Conservation (phyloP, 2,113 vertebrate species). For the Crocuta crocuta region DNA sequence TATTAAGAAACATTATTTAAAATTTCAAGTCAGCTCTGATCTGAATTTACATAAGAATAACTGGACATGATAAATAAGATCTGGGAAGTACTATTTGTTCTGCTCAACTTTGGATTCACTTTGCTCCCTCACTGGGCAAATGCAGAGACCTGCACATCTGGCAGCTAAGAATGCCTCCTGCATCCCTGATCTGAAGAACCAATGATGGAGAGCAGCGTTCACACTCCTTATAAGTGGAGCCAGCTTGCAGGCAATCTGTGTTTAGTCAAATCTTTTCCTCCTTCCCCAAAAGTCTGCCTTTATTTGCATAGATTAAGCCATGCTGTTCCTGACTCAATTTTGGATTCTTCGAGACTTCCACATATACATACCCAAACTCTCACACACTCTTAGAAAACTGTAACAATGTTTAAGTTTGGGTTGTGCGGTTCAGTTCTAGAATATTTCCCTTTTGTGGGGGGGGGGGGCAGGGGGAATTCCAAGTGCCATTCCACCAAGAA, state of each 20-base stretch:
- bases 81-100: neutral
- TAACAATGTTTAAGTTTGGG: neutral
- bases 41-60: neutral
- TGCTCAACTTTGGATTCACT: neutral
- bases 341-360: conserved; percentile 25
- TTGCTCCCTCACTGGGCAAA: neutral
- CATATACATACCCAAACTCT: neutral
- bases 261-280: conserved; percentile 34
- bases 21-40: conserved; percentile 13
- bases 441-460: neutral
- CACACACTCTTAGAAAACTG: neutral
- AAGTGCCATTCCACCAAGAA: conserved; percentile 53
- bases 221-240: neutral
- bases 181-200: neutral
- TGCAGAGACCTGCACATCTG: neutral
- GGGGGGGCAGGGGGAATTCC: neutral
- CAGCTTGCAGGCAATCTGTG: conserved; percentile 9
- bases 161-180: neutral
- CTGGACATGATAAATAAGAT: neutral
- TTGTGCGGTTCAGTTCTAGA: neutral
- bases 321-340: neutral
- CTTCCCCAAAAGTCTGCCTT: neutral
- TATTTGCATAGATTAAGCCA: conserved; percentile 53
- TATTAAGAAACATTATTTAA: neutral
- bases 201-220: accelerated